phyloP scores from a whole-genome alignment of 2,888 invertebrate genomes.

The Stenoptilia bipunctidactyla region DNA sequence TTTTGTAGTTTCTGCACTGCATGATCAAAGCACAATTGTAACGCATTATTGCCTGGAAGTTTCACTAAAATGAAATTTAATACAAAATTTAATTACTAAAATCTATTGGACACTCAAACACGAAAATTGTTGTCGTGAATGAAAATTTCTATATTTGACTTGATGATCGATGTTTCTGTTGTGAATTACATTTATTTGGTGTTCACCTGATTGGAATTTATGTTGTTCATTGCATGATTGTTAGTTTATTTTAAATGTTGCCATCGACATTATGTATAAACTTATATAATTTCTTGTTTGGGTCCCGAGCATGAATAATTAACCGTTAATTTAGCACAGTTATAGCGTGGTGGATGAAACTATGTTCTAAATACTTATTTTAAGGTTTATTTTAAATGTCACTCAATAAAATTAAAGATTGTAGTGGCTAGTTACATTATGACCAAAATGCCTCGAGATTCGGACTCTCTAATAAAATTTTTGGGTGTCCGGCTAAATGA shows the following conservation, averaged over 20 bases:
- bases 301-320: constrained; percentile 37
- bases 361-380: background rate
- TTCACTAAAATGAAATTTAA: no score
- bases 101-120: no score
- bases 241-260: constrained; percentile 27
- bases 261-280: no score
- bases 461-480: constrained; percentile 33
- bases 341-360: background rate
- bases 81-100: no score
- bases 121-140: no score
- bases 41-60: no score
- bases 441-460: constrained; percentile 33
- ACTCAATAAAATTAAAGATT: background rate
- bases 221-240: constrained; percentile 21
- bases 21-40: no score
- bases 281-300: constrained; percentile 60
- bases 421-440: constrained; percentile 6
- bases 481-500: constrained; percentile 28
- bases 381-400: background rate
- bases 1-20: no score
- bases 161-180: background rate
- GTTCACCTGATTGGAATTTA: background rate
- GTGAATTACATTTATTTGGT: background rate
- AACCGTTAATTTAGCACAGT: constrained; percentile 11
- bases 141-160: no score